A percentile compares a stretch with the other conserved stretches of the same genome.
Evolutionary conservation across 2,888 invertebrate species (phyloP).

Genomic region (Exephanes ischioxanthus): DNA sequence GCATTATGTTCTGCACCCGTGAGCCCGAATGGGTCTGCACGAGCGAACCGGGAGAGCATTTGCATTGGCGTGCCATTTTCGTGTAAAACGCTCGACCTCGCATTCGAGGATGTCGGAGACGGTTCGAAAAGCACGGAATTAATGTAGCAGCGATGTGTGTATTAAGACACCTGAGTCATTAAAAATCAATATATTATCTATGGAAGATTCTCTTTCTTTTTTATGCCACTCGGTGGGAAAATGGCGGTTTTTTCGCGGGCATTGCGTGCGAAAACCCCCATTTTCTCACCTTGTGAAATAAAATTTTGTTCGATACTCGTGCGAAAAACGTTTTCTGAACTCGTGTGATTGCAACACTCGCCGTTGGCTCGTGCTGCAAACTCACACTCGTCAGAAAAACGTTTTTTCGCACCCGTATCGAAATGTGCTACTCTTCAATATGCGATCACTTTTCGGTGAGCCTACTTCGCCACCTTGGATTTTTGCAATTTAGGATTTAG

Average conservation of each 20-base stretch:
- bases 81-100: slow-evolving; percentile 16
- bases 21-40: slow-evolving; percentile 14
- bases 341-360: no score
- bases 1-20: slow-evolving; percentile 34
- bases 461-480: background rate
- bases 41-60: slow-evolving; percentile 24
- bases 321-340: no score
- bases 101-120: background rate
- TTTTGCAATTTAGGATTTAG: background rate
- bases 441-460: background rate
- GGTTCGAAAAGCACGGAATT: slow-evolving; percentile 30
- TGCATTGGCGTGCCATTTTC: slow-evolving; percentile 25
- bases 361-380: no score
- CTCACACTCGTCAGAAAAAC: no score
- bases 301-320: no score
- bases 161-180: background rate
- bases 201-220: background rate
- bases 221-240: background rate
- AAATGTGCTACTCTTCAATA: background rate
- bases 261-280: no score
- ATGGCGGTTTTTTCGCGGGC: no score
- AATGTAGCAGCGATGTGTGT: background rate
- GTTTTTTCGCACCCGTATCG: no score
- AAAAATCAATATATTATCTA: background rate
- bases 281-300: no score